Base-by-base conservation (phyloP, 2,113 vertebrate genomes). In the Cacatua alba region DNA sequence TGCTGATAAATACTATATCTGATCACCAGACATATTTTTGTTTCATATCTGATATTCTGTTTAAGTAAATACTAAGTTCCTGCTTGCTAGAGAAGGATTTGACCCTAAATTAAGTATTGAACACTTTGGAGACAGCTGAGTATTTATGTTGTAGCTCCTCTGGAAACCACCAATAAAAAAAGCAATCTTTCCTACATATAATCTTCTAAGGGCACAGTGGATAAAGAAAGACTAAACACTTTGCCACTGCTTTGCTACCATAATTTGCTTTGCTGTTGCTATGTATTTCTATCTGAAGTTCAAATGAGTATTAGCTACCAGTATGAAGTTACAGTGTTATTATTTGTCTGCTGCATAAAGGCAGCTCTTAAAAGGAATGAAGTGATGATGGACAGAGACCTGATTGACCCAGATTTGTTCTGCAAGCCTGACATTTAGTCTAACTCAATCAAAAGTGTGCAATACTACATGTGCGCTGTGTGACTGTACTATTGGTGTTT, bases 381-480 rank as follows among this genome's bases (percentile, higher is more conserved):
- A 75, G 10, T 75, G 59, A 64, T 64, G 17, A 70, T 25, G 33
- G 29, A 75, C 62, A 64, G 7, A 49, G 67, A 64, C 69, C 11
- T 85, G 71, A 87, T 15, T 85, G 65, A 62, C 17, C 2, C 7
- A 16, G 9, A 28, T 91, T 71, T 94, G 11, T 79, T 69, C 62
- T 82, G 24, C 51, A 63, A 31, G 35, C 3, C 19, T 77, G 12
- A 11, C 0, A 1, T 65, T 88, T 64, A 35, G 3, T 69, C 14
- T 72, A 49, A 26, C 11, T 55, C 4, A 0, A 4, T 44, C 43
- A 70, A 75, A 62, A 12, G 9, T 20, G 4, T 29, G n/a, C 29
- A 35, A 10, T 81, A 72, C 18, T 52, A 13, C 1, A 1, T 2
- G 6, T 35, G 35, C 1, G 1, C 3, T 53, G 5, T 31, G 3